Evolutionary conservation across 1,140 invertebrate species (phyloP), one percentile per base, ranked within the genome.

Genomic region (Macrocentrus cingulum): DNA sequence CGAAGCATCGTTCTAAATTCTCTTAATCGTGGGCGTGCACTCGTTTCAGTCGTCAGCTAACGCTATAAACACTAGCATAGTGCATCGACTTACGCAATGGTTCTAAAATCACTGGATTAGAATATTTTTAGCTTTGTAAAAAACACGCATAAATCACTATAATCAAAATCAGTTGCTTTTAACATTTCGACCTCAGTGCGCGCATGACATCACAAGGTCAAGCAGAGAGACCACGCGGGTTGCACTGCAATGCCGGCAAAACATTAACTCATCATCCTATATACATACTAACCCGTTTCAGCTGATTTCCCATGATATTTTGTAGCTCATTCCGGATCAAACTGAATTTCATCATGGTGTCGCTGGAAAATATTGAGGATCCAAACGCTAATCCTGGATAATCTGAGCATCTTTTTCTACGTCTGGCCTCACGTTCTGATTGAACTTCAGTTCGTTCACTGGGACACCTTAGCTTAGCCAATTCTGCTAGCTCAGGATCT

Each of bases 341-440:
- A 72, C 89, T 94, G 81, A 97, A 97, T 80, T 96, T 97, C 89
- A 98, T 97, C 87, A 97, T 90, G 1, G 95, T 97, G 75, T 97
- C 95, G 42, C 95, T 97, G 72, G 92, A 95, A 76, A 98, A 96
- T 70, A 95, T 91, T 16, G 92, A 94, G 60, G 87, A 87, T 16
- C 91, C 92, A 67, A 96, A 94, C 0, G 92, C 92, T 6, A 97
- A 78, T 2, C 94, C 94, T 0, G 93, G 94, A 81, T 96, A 97
- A 72, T 95, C 93, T 2, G 91, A 86, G 75, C 91, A 94, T 75
- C 91, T 82, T 53, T 88, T 85, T 59, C 88, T 81, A 37, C 87
- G 77, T 48, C 91, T 82, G 36, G 85, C 88, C 67, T 93, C 91
- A 58, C 91, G 83, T 69, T 91, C 91, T 19, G 92, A 90, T 39